Base-by-base conservation (phyloP, 2,888 invertebrate genomes). In the Idaea straminata region DNA sequence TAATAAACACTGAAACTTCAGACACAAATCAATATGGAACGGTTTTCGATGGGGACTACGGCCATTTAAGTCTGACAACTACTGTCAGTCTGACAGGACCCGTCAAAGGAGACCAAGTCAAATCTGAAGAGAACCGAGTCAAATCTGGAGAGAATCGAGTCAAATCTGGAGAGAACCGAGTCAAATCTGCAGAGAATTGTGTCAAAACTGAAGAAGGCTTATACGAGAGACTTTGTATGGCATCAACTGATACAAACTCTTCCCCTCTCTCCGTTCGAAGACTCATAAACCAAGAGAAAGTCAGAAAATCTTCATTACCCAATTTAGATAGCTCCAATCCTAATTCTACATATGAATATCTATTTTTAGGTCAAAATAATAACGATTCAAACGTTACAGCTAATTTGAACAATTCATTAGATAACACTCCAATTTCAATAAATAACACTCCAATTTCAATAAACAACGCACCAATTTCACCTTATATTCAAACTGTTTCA, bases 1-100 rank as follows among this genome's bases (percentile, higher is more conserved):
- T 92, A 15, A 91, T 92, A 0, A 87, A 92, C 60, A 92, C 91
- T 0, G 92, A 91, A 68, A 80, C 77, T 25, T 74, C 74, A 36
- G 74, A 70, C 5, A 77, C 81, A 0, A 84, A 85, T n/a, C 81
- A 82, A 3, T 92, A 91, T 64, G 91, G 89, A 1, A 86, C 89
- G 0, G 88, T 91, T 0, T 91, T 89, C 62, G 79, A 81, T 38
- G 74, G 74, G 16, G 89, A 89, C 0, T 93, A 92, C 63, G 93
- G 92, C 0, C 93, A 93, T 57, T 64, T 92, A 1, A 91, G 92
- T 74, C 69, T 92, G 66, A 89, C 90, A 1, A 92, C 92, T 0
- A 90, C 92, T 36, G 88, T 91, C 68, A 90, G 75, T 67, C 68
- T 88, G 67, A 78, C 83, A 3, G 83, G 83, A 2, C 67, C 74